These are phyloP conservation scores for Olivierus martensii DNA, from an alignment of 1,140 invertebrate genomes.

Conservation along the genomic window DNA sequence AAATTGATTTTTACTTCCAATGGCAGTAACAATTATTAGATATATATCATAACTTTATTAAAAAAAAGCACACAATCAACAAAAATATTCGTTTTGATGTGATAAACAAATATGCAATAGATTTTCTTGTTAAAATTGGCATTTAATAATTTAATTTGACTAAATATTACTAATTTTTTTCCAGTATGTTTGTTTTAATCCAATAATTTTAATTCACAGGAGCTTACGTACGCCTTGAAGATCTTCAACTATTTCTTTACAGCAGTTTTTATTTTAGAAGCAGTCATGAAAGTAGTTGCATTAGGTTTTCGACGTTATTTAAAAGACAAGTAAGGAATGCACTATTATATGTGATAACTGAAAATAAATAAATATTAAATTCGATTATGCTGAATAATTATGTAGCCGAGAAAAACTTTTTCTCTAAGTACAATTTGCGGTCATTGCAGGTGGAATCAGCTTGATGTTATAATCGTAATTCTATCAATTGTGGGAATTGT, in stretches of 20 bases:
- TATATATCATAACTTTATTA: too few species aligned
- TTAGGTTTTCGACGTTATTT: constrained; percentile 83
- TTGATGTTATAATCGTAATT: constrained; percentile 94
- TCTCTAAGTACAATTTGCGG: background rate
- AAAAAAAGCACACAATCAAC: too few species aligned
- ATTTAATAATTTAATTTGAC: too few species aligned
- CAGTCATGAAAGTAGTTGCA: constrained; percentile 87
- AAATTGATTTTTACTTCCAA: too few species aligned
- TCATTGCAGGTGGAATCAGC: constrained; percentile 78
- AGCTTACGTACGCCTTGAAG: constrained; percentile 82
- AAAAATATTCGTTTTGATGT: too few species aligned
- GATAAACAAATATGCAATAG: too few species aligned
- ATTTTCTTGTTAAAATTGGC: too few species aligned
- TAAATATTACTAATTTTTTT: constrained; percentile 5
- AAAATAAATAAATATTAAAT: background rate
- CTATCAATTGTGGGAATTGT: constrained; percentile 89
- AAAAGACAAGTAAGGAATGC: constrained; percentile 50
- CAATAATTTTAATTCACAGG: constrained; percentile 44
- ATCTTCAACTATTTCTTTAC: constrained; percentile 99
- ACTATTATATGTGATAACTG: background rate
- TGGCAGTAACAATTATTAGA: too few species aligned
- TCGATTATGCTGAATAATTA: too few species aligned
- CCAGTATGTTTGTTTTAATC: background rate
- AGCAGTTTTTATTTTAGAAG: constrained; percentile 94
- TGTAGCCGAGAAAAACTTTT: too few species aligned